Evolutionary conservation across 1,140 invertebrate species (phyloP).

Genomic region (Anadara kagoshimensis): DNA sequence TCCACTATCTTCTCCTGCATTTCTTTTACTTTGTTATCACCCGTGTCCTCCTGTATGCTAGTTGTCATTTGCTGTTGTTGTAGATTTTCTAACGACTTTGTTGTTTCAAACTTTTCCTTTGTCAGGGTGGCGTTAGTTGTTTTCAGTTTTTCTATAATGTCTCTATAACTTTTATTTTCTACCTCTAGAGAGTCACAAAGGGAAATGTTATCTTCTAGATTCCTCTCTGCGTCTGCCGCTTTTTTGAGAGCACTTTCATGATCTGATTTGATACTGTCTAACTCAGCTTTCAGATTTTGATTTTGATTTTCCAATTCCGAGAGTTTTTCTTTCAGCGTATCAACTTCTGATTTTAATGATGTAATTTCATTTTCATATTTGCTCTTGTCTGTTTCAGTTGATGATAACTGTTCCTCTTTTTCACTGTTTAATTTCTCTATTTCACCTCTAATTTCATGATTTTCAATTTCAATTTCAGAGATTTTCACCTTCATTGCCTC

Average conservation of each 20-base stretch:
- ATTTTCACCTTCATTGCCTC: conserved; percentile 2
- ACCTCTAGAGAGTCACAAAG: conserved; percentile 38
- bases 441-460: conserved; percentile 6
- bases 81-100: neutral
- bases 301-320: neutral
- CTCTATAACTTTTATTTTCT: conserved; percentile 39
- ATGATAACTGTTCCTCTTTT: neutral
- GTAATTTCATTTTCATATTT: conserved; percentile 7
- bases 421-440: conserved; percentile 5
- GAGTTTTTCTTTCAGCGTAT: neutral
- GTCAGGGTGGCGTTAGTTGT: conserved; percentile 5
- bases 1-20: conserved; percentile 31
- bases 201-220: conserved; percentile 27
- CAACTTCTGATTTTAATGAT: conserved; percentile 14
- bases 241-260: conserved; percentile 5
- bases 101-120: conserved; percentile 22
- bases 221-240: conserved; percentile 16
- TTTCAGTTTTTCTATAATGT: conserved; percentile 34
- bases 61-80: neutral
- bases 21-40: neutral
- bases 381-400: neutral
- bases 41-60: neutral
- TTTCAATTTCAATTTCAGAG: conserved; percentile 15
- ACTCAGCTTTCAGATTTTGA: no score
- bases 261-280: neutral